Percentiles rank a stretch among this genome's conserved stretches.
These are phyloP conservation scores for Nomada ruficornis DNA, from an alignment of 2,888 invertebrate species.

Conservation along the genomic window DNA sequence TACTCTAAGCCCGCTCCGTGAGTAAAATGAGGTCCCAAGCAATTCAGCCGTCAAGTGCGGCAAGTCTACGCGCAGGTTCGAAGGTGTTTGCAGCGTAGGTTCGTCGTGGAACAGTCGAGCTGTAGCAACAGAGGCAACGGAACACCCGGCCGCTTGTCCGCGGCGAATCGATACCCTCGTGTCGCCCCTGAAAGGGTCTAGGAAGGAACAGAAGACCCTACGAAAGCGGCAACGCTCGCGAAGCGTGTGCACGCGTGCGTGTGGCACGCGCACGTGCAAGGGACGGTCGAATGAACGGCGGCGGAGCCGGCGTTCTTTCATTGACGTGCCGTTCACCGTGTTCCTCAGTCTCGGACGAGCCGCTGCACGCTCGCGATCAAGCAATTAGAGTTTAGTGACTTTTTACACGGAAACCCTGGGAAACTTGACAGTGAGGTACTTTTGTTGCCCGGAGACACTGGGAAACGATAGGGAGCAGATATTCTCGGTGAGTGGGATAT, in stretches of 20 bases:
- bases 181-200: slow-evolving; percentile 6
- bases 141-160: not conserved
- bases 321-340: slow-evolving; percentile 54
- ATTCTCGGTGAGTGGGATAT: not conserved
- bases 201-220: not conserved
- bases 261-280: slow-evolving; percentile 48
- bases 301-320: slow-evolving; percentile 61
- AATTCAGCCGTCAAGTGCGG: too few relatives aligned
- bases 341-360: slow-evolving; percentile 52
- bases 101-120: too few relatives aligned
- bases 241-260: slow-evolving; percentile 48
- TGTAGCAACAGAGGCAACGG: not conserved
- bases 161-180: slow-evolving; percentile 29
- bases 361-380: slow-evolving; percentile 28
- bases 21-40: too few relatives aligned
- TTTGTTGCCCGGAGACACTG: too few relatives aligned
- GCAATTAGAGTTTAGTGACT: not conserved
- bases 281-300: slow-evolving; percentile 46
- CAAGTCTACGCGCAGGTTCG: too few relatives aligned
- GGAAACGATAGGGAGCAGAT: not conserved
- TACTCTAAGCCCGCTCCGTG: not conserved
- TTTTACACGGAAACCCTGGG: slow-evolving; percentile 7
- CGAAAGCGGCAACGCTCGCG: slow-evolving; percentile 4
- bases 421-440: too few relatives aligned
- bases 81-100: too few relatives aligned